Evolutionary conservation across 2,797 vertebrate genomes (phyloP).

Genomic region (Taeniopygia guttata): DNA sequence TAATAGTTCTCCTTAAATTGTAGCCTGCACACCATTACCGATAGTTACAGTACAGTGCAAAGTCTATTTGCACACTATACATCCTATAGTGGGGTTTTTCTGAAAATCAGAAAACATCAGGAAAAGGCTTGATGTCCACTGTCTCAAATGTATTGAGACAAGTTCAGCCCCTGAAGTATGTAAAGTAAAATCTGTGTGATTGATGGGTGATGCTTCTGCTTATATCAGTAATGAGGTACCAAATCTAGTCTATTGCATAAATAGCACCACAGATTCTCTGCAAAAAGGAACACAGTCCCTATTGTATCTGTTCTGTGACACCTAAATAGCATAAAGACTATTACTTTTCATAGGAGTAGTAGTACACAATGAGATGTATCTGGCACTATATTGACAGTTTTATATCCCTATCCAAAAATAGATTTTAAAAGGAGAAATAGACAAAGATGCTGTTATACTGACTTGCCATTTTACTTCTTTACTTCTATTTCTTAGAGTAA

Average conservation of each 20-base stretch:
- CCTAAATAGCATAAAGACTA: background rate
- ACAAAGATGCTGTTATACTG: background rate
- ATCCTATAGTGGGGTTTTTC: background rate
- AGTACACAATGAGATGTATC: background rate
- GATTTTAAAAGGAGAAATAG: background rate
- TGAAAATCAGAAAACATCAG: slow-evolving; percentile 54
- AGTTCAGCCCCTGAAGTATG: background rate
- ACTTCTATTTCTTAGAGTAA: background rate
- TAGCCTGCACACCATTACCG: slow-evolving; percentile 45
- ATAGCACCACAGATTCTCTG: background rate
- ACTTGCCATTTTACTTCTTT: background rate
- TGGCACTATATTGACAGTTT: background rate
- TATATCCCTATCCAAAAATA: background rate
- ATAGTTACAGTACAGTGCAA: slow-evolving; percentile 37
- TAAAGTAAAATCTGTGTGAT: background rate
- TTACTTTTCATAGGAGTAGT: background rate
- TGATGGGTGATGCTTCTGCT: background rate
- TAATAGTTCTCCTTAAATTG: slow-evolving; percentile 64
- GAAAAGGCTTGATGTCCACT: background rate
- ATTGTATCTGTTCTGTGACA: background rate
- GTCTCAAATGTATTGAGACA: background rate
- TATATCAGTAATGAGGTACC: background rate
- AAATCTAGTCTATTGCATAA: background rate
- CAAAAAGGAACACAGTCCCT: background rate
- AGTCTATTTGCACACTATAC: slow-evolving; percentile 57